Base-by-base conservation (phyloP, 2,113 vertebrate genomes). In the Promerops cafer region DNA sequence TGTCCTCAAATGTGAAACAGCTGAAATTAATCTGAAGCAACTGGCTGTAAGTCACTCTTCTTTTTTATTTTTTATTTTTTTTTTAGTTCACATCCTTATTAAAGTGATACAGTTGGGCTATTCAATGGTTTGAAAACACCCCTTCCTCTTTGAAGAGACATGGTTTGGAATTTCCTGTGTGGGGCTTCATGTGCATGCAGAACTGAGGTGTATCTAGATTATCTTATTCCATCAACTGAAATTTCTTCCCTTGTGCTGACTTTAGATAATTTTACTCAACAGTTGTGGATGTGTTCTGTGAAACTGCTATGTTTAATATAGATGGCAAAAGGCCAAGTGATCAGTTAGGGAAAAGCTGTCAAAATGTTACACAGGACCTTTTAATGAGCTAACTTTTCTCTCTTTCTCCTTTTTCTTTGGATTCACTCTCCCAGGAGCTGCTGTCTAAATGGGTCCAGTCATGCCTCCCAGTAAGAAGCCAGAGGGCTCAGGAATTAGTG, bases 401-500 rank as follows among this genome's bases (percentile, higher is more conserved):
- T 82, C 44, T 89, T 82, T 83, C 57, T 91, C 16, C 26, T 54
- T 52, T 76, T 59, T 42, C 45, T 90, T 79, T 84, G 96, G 27
- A 31, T 97, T 82, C 78, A 14, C 83, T 85, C 91, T 85, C 83
- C 88, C 90, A 99, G 99, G 98, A 98, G 98, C 96, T 96, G 98
- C 98, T 98, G 98, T 98, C 98, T 99, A 98, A 98, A 99, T 99
- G 99, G 99, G 99, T 98, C 99, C 99, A 98, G 99, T 99, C 98
- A 99, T 99, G 99, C 99, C 99, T 98, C 99, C 99, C 98, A 99
- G 99, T 97, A 99, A 99, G 98, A 99, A 99, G 98, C 98, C 99
- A 80, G 99, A 99, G 97, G 98, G 99, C 98, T 99, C 99, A 96
- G 99, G 99, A 98, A 98, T 99, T 97, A 99, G 99, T 7, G 98